phyloP scores from a whole-genome alignment of 2,113 vertebrate genomes.

The Prinia subflava region DNA sequence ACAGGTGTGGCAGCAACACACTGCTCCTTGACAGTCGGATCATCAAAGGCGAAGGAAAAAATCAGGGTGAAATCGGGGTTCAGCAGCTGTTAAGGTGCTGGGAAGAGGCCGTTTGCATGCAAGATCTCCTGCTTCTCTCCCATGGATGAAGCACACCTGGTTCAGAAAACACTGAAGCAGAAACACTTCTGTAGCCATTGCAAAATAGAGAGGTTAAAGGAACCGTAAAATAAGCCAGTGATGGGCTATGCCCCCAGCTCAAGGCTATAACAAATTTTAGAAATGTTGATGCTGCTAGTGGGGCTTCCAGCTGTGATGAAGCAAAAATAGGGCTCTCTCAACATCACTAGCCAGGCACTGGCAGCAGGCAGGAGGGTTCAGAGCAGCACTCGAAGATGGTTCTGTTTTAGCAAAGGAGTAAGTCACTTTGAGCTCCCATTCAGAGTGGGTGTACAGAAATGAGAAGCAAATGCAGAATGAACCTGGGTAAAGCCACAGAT shows the following conservation, averaged over 20 bases:
- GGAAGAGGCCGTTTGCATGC: rapidly evolving
- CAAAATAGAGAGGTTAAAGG: background rate
- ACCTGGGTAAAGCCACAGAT: background rate
- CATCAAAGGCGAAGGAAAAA: background rate
- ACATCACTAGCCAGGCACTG: background rate
- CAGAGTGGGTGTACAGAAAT: background rate
- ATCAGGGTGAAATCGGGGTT: background rate
- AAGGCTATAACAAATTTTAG: background rate
- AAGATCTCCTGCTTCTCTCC: background rate
- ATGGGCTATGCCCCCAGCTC: background rate
- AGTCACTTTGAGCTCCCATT: background rate
- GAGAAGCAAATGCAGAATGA: background rate
- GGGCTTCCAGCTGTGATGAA: background rate
- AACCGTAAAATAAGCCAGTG: rapidly evolving
- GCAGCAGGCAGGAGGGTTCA: background rate
- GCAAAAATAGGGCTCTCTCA: background rate
- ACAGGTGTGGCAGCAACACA: background rate
- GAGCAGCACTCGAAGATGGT: background rate
- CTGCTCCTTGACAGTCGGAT: no score
- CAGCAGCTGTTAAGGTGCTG: background rate
- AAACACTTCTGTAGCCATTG: background rate
- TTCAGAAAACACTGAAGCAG: background rate
- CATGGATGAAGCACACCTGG: background rate
- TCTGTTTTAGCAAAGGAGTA: background rate
- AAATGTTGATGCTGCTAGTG: background rate